Base-by-base conservation (phyloP, 2,113 vertebrate genomes). In the Machaerirhynchus nigripectus region DNA sequence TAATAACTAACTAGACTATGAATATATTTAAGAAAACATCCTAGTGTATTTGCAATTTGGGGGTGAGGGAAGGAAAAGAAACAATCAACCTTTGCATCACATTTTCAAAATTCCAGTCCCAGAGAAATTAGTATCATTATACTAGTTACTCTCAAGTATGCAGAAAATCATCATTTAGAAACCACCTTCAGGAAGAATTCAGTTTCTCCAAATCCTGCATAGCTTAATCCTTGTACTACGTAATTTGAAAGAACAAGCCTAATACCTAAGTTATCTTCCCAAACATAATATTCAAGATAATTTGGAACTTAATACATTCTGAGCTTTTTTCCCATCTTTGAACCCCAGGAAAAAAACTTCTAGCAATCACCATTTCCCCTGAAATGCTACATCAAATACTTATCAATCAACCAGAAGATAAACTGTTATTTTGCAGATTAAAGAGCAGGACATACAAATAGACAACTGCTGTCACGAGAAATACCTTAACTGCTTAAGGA, bases 21-120 rank as follows among this genome's bases (percentile, higher is more conserved):
- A 77, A 46, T 6, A 13, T 2, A 33, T 65, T 67, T 52, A 17
- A 39, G 49, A 23, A 77, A 57, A 74, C 40, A 77, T 24, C 3
- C 18, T 28, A 35, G 11, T 24, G 28, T n/a, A 46, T 64, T 73
- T 88, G 63, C 9, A 77, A 9, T 33, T 4, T 39, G 7, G 9
- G 10, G 3, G 1, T 30, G 2, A 7, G 1, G 3, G 6, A 37
- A 61, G 4, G 11, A 37, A n/a, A n/a, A n/a, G 17, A 68, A 17
- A 57, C 19, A 27, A 33, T 8, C 22, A 61, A 49, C 4, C 9
- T 30, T 14, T 11, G 28, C 13, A 75, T 14, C n/a, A 22, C 7
- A 47, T 68, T 84, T 67, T 82, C 69, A 67, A 44, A 74, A 77
- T 40, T 69, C 49, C 31, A 81, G 28, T 67, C 28, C 12, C 47